Percentiles rank a stretch among this genome's conserved stretches.
Evolutionary conservation across 2,797 vertebrate species (phyloP).

Genomic region (Brotula barbata): DNA sequence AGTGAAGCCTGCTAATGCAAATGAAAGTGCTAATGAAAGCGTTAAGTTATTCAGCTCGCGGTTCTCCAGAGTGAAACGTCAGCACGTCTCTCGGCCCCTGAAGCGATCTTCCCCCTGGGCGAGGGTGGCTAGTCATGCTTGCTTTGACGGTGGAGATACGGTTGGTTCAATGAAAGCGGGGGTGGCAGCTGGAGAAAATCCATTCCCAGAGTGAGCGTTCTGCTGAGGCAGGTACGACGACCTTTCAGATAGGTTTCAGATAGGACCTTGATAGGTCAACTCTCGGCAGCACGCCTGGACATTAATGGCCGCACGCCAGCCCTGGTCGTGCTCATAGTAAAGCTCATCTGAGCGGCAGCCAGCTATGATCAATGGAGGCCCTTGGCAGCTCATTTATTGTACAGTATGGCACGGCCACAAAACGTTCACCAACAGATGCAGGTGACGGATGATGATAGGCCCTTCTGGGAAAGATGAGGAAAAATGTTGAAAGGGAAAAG

Average conservation of each 20-base stretch:
- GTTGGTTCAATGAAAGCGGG: constrained; percentile 71
- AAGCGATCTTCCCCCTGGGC: constrained; percentile 66
- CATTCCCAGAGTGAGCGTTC: constrained; percentile 75
- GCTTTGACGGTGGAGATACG: constrained; percentile 66
- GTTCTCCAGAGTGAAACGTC: constrained; percentile 69
- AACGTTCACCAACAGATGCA: constrained; percentile 61
- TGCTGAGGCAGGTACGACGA: constrained; percentile 80
- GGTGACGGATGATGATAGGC: constrained; percentile 58
- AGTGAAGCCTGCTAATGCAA: constrained; percentile 54
- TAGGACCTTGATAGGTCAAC: constrained; percentile 79
- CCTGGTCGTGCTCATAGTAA: constrained; percentile 69
- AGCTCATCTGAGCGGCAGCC: constrained; percentile 73
- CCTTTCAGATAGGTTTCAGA: constrained; percentile 80
- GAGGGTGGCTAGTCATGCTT: constrained; percentile 59
- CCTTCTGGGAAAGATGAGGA: constrained; percentile 26
- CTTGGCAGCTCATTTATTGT: constrained; percentile 68
- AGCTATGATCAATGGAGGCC: constrained; percentile 73
- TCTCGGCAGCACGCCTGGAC: constrained; percentile 70
- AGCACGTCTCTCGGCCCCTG: constrained; percentile 77
- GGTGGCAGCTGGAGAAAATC: constrained; percentile 77
- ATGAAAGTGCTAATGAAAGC: constrained; percentile 68
- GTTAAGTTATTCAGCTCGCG: constrained; percentile 68
- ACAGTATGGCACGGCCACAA: constrained; percentile 61
- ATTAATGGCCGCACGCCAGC: constrained; percentile 65
- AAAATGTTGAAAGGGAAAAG: constrained; percentile 22